Conservation (phyloP, 2,797 vertebrate genomes). For the Vultur gryphus region DNA sequence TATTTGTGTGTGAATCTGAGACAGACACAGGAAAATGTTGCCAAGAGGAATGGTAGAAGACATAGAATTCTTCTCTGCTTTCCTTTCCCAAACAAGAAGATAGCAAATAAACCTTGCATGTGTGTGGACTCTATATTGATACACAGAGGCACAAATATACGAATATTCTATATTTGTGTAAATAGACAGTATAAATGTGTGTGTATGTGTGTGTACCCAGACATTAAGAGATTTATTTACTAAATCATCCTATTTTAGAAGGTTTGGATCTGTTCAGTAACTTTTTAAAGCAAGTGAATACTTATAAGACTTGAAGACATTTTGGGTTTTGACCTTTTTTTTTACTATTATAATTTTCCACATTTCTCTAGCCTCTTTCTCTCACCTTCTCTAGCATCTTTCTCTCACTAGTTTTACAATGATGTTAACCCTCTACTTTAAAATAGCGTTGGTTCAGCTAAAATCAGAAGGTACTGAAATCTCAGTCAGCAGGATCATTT, state of each 20-base stretch:
- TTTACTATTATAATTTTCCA: neutral
- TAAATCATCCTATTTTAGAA: neutral
- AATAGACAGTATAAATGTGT: neutral
- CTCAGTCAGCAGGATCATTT: neutral
- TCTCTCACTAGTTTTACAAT: neutral
- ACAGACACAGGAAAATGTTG: neutral
- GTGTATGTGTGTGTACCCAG: neutral
- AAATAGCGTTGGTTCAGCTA: conserved; percentile 1
- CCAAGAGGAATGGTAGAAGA: neutral
- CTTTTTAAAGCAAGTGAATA: neutral
- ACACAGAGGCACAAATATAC: neutral
- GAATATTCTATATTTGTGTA: neutral
- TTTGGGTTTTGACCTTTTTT: neutral
- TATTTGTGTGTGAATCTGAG: neutral
- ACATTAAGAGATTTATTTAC: neutral
- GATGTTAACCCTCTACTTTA: neutral
- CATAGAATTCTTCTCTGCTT: neutral
- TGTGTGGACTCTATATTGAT: neutral
- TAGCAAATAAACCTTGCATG: neutral
- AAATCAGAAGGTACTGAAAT: conserved; percentile 26
- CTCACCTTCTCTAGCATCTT: neutral
- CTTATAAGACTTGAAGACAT: neutral
- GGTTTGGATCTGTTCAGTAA: neutral
- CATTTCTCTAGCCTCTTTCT: neutral
- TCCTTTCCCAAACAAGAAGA: neutral